A percentile compares a stretch with the other conserved stretches of the same genome.
phyloP scores from a whole-genome alignment of 1,140 invertebrate species.

The Thrips palmi region DNA sequence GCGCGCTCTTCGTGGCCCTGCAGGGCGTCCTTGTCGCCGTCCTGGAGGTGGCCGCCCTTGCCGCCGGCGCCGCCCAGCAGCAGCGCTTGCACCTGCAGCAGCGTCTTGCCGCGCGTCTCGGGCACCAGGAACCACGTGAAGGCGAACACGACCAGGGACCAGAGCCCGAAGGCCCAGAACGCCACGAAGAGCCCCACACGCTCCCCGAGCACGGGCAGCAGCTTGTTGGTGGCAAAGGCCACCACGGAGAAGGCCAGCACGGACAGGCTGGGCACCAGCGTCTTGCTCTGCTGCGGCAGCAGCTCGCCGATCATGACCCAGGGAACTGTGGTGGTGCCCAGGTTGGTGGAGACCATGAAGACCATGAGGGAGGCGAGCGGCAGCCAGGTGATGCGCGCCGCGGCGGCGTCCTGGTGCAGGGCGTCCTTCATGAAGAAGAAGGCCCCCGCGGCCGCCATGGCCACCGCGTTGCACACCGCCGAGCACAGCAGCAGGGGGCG shows the following conservation, averaged over 20 bases:
- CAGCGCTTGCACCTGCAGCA: background rate
- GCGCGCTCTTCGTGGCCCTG: too few relatives aligned
- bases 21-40: too few relatives aligned
- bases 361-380: background rate
- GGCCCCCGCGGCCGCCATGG: background rate
- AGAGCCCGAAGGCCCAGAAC: background rate
- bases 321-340: background rate
- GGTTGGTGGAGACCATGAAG: background rate
- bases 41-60: too few relatives aligned
- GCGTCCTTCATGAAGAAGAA: background rate
- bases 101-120: background rate
- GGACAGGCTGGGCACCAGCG: background rate
- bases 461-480: too few relatives aligned
- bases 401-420: background rate
- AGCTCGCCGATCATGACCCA: background rate
- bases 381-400: background rate
- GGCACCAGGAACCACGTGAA: background rate
- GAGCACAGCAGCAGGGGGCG: slow-evolving; percentile 2
- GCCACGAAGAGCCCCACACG: background rate
- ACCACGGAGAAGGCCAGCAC: background rate
- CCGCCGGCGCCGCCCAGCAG: background rate
- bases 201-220: background rate
- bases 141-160: background rate
- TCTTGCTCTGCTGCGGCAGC: background rate
- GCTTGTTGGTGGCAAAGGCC: background rate